A percentile compares a stretch with the other conserved stretches of the same genome.
Conservation (phyloP, 1,140 invertebrate genomes). For the Armadillidium nasatum region DNA sequence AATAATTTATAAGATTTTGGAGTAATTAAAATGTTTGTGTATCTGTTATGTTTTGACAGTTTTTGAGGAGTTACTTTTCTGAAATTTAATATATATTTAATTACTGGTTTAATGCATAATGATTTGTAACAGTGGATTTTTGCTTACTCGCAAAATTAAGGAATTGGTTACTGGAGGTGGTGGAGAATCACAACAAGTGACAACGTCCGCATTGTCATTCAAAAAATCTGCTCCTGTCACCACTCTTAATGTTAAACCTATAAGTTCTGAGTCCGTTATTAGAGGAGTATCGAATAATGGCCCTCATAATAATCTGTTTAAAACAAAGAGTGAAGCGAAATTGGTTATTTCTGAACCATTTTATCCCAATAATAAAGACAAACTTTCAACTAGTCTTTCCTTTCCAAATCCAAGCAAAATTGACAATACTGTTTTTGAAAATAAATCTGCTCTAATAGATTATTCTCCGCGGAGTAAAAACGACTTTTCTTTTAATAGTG, state of each 20-base stretch:
- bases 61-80: no score
- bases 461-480: neutral
- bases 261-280: constrained; percentile 29
- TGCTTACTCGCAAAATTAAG: constrained; percentile 42
- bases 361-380: neutral
- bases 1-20: no score
- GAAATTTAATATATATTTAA: neutral
- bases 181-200: neutral
- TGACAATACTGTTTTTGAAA: neutral
- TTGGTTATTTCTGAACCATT: neutral
- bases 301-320: neutral
- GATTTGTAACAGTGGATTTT: constrained; percentile 44
- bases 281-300: neutral
- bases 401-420: neutral
- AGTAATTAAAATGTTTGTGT: no score
- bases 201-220: neutral
- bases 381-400: neutral
- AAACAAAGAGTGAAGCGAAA: neutral
- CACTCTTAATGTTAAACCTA: constrained; percentile 23
- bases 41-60: no score
- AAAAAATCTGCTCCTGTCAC: constrained; percentile 30
- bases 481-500: neutral
- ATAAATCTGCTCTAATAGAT: neutral
- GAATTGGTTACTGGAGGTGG: constrained; percentile 37
- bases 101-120: constrained; percentile 30